Evolutionary conservation across 2,113 vertebrate genomes (phyloP).

Genomic region (Poeciliopsis occidentalis): DNA sequence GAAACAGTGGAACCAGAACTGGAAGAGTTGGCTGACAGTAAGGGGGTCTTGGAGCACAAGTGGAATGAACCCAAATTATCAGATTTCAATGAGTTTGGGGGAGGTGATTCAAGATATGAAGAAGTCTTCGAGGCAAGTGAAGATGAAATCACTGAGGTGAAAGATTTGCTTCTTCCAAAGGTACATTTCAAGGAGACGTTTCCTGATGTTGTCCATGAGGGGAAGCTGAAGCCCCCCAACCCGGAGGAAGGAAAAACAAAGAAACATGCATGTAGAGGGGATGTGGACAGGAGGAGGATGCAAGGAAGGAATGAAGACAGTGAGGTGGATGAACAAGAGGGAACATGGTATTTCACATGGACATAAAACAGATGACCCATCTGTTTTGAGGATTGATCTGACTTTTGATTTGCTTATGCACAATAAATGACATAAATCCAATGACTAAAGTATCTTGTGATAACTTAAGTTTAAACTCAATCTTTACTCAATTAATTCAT

Average conservation of each 20-base stretch:
- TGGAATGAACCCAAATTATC: slow-evolving; percentile 1
- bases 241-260: not conserved
- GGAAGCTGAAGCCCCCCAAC: not conserved
- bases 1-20: not conserved
- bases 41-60: not conserved
- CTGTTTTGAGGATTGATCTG: not conserved
- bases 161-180: not conserved
- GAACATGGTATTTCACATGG: slow-evolving; percentile 73
- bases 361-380: slow-evolving; percentile 25
- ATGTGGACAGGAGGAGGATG: slow-evolving; percentile 3
- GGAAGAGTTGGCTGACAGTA: slow-evolving; percentile 4
- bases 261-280: not conserved
- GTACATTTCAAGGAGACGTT: not conserved
- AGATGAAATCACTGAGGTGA: slow-evolving; percentile 16
- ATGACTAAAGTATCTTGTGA: not conserved
- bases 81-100: not conserved
- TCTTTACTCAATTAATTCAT: not conserved
- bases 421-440: slow-evolving; percentile 37
- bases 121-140: not conserved
- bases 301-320: slow-evolving; percentile 14
- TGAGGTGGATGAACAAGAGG: slow-evolving; percentile 7
- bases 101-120: slow-evolving; percentile 14
- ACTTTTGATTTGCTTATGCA: slow-evolving; percentile 37
- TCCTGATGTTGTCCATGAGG: not conserved
- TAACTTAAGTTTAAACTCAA: not conserved